A percentile compares a stretch with the other conserved stretches of the same genome.
phyloP scores from a whole-genome alignment of 30 jellyfish, hydroid and myxozoan species.

The Chironex yamaguchii region DNA sequence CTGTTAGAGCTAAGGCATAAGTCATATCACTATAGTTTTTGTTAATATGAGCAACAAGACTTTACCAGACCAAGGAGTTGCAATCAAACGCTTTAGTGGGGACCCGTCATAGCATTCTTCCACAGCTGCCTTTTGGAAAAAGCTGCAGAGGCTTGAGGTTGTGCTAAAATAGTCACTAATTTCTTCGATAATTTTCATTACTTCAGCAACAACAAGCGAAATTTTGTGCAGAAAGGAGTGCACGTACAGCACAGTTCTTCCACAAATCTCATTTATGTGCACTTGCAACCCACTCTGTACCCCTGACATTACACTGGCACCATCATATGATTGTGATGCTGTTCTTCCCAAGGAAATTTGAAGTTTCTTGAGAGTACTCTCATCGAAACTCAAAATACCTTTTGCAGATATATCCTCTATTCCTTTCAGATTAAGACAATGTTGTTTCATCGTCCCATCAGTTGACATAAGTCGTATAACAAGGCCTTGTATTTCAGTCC shows the following conservation, averaged over 20 bases:
- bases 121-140: not conserved
- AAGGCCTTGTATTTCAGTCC: not conserved
- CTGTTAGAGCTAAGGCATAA: too few species aligned
- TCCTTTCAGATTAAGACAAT: not conserved
- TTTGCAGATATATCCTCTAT: not conserved
- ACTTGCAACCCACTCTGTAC: not conserved
- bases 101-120: not conserved
- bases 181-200: too few species aligned
- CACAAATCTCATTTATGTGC: not conserved
- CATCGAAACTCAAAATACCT: not conserved
- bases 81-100: too few species aligned
- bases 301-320: not conserved
- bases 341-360: not conserved
- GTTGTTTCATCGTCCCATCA: not conserved
- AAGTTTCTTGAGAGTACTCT: not conserved
- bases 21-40: too few species aligned
- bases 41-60: too few species aligned
- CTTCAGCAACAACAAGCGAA: too few species aligned
- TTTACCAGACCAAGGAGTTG: too few species aligned
- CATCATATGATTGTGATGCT: not conserved
- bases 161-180: too few species aligned
- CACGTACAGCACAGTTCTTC: too few species aligned
- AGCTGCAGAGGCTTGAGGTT: not conserved
- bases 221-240: too few species aligned
- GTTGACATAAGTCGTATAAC: not conserved